phyloP scores from a whole-genome alignment of 2,797 vertebrate genomes.

The Chloroceryle amazona region DNA sequence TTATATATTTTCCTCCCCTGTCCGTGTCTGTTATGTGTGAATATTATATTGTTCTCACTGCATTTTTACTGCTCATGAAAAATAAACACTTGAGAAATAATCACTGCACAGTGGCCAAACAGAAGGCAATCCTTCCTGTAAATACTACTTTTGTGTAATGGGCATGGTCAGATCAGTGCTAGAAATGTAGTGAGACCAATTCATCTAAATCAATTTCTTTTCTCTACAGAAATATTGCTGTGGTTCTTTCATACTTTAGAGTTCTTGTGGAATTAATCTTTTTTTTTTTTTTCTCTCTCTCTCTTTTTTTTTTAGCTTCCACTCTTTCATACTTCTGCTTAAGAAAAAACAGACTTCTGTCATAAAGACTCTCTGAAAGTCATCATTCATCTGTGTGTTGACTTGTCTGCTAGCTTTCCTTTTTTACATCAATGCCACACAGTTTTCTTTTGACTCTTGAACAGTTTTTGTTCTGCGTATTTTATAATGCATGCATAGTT shows the following conservation, averaged over 20 bases:
- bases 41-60: neutral
- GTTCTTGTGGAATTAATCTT: neutral
- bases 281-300: neutral
- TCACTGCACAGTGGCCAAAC: neutral
- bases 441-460: constrained; percentile 48
- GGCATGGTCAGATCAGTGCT: neutral
- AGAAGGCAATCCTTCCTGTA: constrained; percentile 34
- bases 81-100: constrained; percentile 50
- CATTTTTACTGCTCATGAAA: constrained; percentile 42
- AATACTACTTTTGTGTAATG: constrained; percentile 34
- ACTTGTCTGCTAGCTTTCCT: neutral
- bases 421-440: constrained; percentile 50
- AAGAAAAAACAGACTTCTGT: constrained; percentile 50
- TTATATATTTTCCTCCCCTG: neutral
- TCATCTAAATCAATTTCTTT: neutral
- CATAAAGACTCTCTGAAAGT: constrained; percentile 55
- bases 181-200: constrained; percentile 21
- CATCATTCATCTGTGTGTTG: constrained; percentile 47
- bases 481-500: constrained; percentile 58
- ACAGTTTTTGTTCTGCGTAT: constrained; percentile 52
- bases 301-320: neutral
- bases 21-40: neutral
- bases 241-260: constrained; percentile 9
- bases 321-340: constrained; percentile 13
- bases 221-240: neutral